A percentile compares a stretch with the other conserved stretches of the same genome.
These are phyloP conservation scores for Strongylocentrotus purpuratus DNA, from an alignment of 35 echinoderm and acorn worm species.

Conservation along the genomic window DNA sequence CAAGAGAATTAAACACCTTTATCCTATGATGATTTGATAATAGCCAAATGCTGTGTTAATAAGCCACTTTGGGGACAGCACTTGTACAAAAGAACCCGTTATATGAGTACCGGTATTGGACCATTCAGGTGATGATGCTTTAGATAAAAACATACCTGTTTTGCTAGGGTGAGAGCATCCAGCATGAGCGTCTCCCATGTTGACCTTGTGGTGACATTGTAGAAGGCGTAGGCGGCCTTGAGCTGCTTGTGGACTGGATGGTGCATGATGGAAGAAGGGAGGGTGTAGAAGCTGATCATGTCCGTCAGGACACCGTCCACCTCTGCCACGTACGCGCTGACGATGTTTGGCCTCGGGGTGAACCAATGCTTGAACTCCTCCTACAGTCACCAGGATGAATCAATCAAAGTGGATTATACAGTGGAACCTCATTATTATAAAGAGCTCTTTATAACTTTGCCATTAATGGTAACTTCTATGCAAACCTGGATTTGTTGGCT, in stretches of 20 bases:
- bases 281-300: slow-evolving; percentile 95
- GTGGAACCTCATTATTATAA: slow-evolving; percentile 20
- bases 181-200: slow-evolving; percentile 78
- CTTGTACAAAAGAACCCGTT: too few relatives aligned
- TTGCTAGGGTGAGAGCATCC: slow-evolving; percentile 89
- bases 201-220: slow-evolving; percentile 79
- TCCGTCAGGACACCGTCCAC: slow-evolving; percentile 82
- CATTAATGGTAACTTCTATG: too few relatives aligned
- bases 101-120: too few relatives aligned
- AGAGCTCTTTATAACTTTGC: too few relatives aligned
- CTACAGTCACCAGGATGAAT: slow-evolving; percentile 25
- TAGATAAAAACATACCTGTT: slow-evolving; percentile 61
- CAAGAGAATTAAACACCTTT: too few relatives aligned
- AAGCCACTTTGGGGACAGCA: too few relatives aligned
- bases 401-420: slow-evolving; percentile 38
- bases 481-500: too few relatives aligned
- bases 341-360: slow-evolving; percentile 75
- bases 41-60: too few relatives aligned
- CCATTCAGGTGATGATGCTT: too few relatives aligned
- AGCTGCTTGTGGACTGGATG: slow-evolving; percentile 88
- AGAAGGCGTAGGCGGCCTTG: slow-evolving; percentile 95
- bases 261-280: slow-evolving; percentile 99
- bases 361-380: slow-evolving; percentile 98
- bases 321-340: slow-evolving; percentile 83
- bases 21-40: too few relatives aligned